Conservation (phyloP, 1,140 invertebrate species). For the Stenopsyche tienmushanensis region DNA sequence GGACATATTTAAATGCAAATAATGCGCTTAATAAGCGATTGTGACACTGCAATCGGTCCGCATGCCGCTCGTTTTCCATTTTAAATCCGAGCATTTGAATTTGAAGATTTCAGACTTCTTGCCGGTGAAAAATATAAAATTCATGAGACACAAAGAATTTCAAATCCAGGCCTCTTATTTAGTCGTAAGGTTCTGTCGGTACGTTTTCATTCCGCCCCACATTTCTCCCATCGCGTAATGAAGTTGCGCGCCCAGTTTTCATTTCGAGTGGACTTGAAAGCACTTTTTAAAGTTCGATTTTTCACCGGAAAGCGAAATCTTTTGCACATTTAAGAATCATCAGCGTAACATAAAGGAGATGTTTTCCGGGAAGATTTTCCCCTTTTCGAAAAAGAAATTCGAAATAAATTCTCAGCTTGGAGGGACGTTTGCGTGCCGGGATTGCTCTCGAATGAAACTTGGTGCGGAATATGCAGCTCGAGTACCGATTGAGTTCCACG, state of each 20-base stretch:
- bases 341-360: neutral
- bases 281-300: constrained; percentile 28
- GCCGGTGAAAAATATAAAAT: constrained; percentile 6
- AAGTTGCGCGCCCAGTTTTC: constrained; percentile 23
- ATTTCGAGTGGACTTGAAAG: constrained; percentile 15
- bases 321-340: constrained; percentile 2
- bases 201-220: constrained; percentile 20
- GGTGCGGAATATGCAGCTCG: too few relatives aligned
- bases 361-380: neutral
- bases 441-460: too few relatives aligned
- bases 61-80: too few relatives aligned
- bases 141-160: constrained; percentile 9
- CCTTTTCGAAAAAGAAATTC: neutral
- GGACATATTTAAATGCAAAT: too few relatives aligned
- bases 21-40: too few relatives aligned
- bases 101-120: too few relatives aligned
- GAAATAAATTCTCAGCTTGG: too few relatives aligned
- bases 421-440: too few relatives aligned
- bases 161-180: constrained; percentile 23
- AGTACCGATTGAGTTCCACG: too few relatives aligned
- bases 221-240: constrained; percentile 7
- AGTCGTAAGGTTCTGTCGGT: constrained; percentile 1
- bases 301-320: constrained; percentile 4
- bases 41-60: too few relatives aligned
- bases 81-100: too few relatives aligned